phyloP scores from a whole-genome alignment of 2,113 vertebrate species.

The Tympanuchus pallidicinctus region DNA sequence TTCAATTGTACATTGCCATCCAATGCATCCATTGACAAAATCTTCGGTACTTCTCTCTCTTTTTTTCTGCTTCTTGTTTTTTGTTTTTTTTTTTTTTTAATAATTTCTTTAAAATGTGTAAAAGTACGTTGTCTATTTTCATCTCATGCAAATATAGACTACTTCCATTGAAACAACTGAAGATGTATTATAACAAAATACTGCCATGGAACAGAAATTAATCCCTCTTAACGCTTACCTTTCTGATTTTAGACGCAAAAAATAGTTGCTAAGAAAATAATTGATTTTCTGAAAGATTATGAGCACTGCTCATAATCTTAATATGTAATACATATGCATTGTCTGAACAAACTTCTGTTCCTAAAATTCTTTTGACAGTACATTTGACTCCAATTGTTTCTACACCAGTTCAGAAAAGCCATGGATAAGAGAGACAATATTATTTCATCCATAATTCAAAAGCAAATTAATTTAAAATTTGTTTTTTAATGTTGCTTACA shows the following conservation, averaged over 20 bases:
- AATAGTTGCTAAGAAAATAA: not conserved
- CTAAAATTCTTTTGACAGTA: not conserved
- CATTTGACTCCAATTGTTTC: not conserved
- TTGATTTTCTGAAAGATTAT: not conserved
- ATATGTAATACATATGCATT: not conserved
- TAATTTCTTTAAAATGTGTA: not conserved
- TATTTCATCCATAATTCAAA: not conserved
- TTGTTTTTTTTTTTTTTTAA: rapidly evolving
- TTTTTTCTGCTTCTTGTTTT: not conserved
- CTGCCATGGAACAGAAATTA: not conserved
- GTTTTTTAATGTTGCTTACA: not conserved
- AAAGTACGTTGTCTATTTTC: not conserved
- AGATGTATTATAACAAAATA: not conserved
- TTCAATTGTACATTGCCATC: slow-evolving; percentile 84
- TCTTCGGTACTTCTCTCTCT: slow-evolving; percentile 76
- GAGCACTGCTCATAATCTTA: not conserved
- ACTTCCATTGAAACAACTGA: not conserved
- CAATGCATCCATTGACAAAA: slow-evolving; percentile 82
- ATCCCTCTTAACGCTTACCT: not conserved
- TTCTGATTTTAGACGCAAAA: not conserved
- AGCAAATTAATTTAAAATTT: not conserved
- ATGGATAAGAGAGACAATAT: not conserved
- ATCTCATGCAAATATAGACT: not conserved
- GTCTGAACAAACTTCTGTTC: not conserved
- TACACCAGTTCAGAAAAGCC: not conserved